A percentile compares a stretch with the other conserved stretches of the same genome.
Evolutionary conservation across 2,888 invertebrate genomes (phyloP).

Genomic region (Caenorhabditis zanzibari): DNA sequence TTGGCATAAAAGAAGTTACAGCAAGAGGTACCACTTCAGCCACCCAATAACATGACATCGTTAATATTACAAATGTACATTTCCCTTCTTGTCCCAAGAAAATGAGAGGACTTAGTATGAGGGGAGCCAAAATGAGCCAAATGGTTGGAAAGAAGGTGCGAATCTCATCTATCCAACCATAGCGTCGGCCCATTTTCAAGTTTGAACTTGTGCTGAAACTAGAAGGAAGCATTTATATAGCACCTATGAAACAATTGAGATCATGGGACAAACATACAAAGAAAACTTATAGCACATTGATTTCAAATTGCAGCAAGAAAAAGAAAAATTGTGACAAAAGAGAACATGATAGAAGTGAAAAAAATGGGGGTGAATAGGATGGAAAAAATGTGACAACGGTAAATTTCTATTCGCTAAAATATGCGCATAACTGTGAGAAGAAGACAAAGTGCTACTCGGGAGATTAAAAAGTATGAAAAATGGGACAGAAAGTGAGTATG

Average conservation of each 20-base stretch:
- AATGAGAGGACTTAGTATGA: constrained; percentile 67
- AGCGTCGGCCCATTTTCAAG: constrained; percentile 30
- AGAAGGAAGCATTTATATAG: background rate
- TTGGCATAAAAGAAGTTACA: constrained; percentile 76
- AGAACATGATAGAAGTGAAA: constrained; percentile 16
- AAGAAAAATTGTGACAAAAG: constrained; percentile 9
- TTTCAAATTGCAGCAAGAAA: constrained; percentile 9
- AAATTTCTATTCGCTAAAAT: constrained; percentile 32
- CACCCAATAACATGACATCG: constrained; percentile 78
- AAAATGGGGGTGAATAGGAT: background rate
- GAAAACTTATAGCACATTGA: constrained; percentile 30
- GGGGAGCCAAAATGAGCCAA: constrained; percentile 71
- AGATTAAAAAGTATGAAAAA: constrained; percentile 15
- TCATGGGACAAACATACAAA: constrained; percentile 13
- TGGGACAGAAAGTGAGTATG: constrained; percentile 20
- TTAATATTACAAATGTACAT: constrained; percentile 75
- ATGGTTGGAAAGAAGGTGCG: constrained; percentile 68
- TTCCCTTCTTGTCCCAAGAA: constrained; percentile 66
- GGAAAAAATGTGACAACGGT: constrained; percentile 6
- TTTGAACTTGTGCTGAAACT: constrained; percentile 11
- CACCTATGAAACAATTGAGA: constrained; percentile 3
- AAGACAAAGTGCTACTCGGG: constrained; percentile 6
- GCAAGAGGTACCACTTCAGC: constrained; percentile 76
- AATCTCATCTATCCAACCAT: constrained; percentile 57
- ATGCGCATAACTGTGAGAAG: constrained; percentile 43